Base-by-base conservation (phyloP, 2,113 vertebrate species). In the Hippopotamus amphibius region DNA sequence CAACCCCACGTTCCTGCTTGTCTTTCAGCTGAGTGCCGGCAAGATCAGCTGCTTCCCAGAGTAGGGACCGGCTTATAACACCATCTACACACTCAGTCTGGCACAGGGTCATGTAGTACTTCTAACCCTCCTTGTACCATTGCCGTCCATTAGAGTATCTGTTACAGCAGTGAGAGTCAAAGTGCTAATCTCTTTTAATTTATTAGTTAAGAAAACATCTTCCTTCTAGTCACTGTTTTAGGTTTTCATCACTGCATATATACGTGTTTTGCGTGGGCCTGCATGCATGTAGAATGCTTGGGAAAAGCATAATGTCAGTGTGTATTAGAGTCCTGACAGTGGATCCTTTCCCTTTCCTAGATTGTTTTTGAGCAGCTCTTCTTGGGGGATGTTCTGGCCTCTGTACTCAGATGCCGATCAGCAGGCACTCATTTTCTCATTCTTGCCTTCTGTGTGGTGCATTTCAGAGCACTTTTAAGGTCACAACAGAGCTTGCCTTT, bases 131-230 rank as follows among this genome's bases (percentile, higher is more conserved):
- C 80, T 94, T 68, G 9, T 90, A 46, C 80, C 61, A 43, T 85
- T 95, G 71, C 28, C 83, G 12, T 71, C 59, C 28, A 1, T 84
- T 90, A 69, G 71, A 41, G 26, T 79, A 61, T 57, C 43, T 85
- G 19, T 84, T 80, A 76, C 2, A 63, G 68, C 41, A 77, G 50
- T 65, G 76, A 84, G 74, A 91, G 66, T 88, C 93, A 72, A 61
- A 81, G 43, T 69, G 85, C 77, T 46, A 17, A 82, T 71, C 37
- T 94, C 30, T 77, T 61, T 68, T 43, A 37, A 59, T 84, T 95
- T 79, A 74, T 66, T 93, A 84, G 57, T 69, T 84, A 77, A 65
- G 53, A 84, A 92, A 57, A 90, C 28, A 28, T 89, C 80, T 93
- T 94, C 16, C 72, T 66, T 88, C 68, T 41, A 66, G 65, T 37